Percentiles rank a stretch among this genome's conserved stretches.
Conservation (phyloP, 2,797 vertebrate genomes). For the Loriculus beryllinus region DNA sequence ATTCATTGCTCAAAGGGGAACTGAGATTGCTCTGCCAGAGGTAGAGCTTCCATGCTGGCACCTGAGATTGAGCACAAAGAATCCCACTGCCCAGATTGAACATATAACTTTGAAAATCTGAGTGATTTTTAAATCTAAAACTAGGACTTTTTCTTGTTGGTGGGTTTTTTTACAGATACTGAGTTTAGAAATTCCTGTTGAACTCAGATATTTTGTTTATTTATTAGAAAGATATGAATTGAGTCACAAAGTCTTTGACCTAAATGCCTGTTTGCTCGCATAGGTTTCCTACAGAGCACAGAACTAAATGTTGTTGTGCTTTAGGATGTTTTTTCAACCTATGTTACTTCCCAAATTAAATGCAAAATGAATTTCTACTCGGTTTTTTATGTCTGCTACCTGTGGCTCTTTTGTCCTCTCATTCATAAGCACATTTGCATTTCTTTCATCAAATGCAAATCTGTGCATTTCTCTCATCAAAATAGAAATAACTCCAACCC, state of each 20-base stretch:
- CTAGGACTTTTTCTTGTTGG: rapidly evolving
- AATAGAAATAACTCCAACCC: background rate
- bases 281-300: background rate
- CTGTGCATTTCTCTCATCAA: background rate
- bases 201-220: background rate
- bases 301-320: background rate
- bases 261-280: background rate
- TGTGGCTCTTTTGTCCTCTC: background rate
- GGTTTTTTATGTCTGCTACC: rapidly evolving
- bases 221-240: background rate
- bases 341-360: background rate
- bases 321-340: background rate
- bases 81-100: background rate
- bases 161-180: background rate
- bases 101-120: background rate
- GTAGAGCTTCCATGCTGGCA: background rate
- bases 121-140: background rate
- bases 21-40: background rate
- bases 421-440: background rate
- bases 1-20: background rate
- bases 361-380: background rate
- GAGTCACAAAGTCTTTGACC: background rate
- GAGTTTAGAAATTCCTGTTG: background rate
- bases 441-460: background rate
- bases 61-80: background rate